These are phyloP conservation scores for Paramuricea clavata DNA, from an alignment of 92 coral and sea anemone genomes.

Conservation along the genomic window DNA sequence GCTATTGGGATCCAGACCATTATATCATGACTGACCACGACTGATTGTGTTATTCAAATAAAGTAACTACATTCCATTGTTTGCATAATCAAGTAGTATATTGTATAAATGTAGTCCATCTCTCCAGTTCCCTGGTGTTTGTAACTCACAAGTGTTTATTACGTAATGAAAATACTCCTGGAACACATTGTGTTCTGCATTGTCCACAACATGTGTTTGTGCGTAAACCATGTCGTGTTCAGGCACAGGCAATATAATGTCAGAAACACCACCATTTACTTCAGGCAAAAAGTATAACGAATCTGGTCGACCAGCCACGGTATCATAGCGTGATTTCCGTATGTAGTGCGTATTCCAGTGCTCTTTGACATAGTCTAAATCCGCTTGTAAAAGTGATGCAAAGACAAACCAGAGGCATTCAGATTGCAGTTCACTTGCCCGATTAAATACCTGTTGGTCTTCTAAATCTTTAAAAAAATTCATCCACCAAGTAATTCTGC, in stretches of 20 bases:
- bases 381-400: background rate
- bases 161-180: too few relatives aligned
- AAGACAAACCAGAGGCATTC: slow-evolving; percentile 1
- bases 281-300: background rate
- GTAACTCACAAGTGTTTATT: too few relatives aligned
- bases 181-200: too few relatives aligned
- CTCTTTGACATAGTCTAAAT: background rate
- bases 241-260: background rate
- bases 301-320: slow-evolving; percentile 13
- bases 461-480: background rate
- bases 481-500: slow-evolving; percentile 26
- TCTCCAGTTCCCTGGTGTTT: too few relatives aligned
- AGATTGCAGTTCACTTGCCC: background rate
- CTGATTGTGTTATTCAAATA: too few relatives aligned
- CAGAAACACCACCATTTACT: slow-evolving; percentile 2
- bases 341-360: too few relatives aligned
- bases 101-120: too few relatives aligned
- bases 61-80: too few relatives aligned
- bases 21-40: too few relatives aligned
- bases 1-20: too few relatives aligned
- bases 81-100: too few relatives aligned
- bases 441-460: background rate
- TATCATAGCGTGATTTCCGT: background rate
- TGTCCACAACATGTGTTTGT: too few relatives aligned
- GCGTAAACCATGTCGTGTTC: background rate